A percentile compares a stretch with the other conserved stretches of the same genome.
Conservation (phyloP, 2,888 invertebrate genomes). For the Drosophila longiperda region DNA sequence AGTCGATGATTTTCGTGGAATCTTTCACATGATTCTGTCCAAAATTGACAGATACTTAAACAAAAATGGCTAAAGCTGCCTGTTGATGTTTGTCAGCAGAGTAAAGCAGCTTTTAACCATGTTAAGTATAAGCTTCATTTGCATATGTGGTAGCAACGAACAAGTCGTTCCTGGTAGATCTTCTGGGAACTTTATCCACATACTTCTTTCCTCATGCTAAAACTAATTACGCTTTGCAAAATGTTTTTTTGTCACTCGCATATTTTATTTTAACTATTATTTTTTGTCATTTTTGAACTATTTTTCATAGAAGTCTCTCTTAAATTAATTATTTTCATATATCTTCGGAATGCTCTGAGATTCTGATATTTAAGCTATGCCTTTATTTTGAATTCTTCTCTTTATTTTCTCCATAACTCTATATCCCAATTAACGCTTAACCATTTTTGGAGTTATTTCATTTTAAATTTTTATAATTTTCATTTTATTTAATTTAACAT, state of each 20-base stretch:
- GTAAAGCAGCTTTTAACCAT: neutral
- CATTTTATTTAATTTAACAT: neutral
- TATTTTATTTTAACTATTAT: neutral
- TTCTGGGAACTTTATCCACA: neutral
- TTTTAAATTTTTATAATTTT: neutral
- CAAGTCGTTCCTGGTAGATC: neutral
- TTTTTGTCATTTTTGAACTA: neutral
- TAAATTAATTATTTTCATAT: neutral
- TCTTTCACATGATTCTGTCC: slow-evolving; percentile 3
- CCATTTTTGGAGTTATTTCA: neutral
- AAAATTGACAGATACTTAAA: slow-evolving; percentile 18
- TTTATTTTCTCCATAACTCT: neutral
- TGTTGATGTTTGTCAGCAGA: slow-evolving; percentile 6
- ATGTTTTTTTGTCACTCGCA: neutral
- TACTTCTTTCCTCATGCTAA: neutral
- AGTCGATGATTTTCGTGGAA: slow-evolving; percentile 26
- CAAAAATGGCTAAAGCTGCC: neutral
- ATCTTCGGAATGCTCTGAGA: neutral
- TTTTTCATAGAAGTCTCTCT: neutral
- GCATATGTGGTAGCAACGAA: neutral
- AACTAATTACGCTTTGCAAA: neutral
- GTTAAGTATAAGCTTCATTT: neutral
- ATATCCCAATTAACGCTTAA: neutral
- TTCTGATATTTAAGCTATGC: neutral
- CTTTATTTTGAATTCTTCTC: neutral